A percentile compares a stretch with the other conserved stretches of the same genome.
These are phyloP conservation scores for Argya squamiceps DNA, from an alignment of 2,797 vertebrate genomes.

Conservation along the genomic window DNA sequence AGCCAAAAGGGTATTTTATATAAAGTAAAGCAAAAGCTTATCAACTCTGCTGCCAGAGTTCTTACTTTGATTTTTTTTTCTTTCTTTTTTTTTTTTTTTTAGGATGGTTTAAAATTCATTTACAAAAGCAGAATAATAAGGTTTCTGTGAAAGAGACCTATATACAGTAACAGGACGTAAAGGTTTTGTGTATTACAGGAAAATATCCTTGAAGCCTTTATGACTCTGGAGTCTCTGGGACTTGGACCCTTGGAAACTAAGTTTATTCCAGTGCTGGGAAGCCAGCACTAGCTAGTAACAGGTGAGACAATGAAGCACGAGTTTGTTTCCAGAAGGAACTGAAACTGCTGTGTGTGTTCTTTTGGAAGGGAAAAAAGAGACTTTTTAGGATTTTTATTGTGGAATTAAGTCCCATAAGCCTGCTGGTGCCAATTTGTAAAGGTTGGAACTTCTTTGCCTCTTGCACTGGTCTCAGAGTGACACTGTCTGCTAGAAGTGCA, in stretches of 20 bases:
- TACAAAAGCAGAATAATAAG: constrained; percentile 51
- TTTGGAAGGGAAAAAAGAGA: constrained; percentile 63
- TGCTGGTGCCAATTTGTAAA: constrained; percentile 73
- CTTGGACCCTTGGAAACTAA: constrained; percentile 76
- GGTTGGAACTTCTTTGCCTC: constrained; percentile 58
- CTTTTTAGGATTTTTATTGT: constrained; percentile 17
- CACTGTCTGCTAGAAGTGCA: constrained; percentile 70
- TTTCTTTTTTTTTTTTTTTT: not conserved
- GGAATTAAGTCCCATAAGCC: constrained; percentile 36
- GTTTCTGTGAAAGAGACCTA: constrained; percentile 61
- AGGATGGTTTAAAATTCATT: constrained; percentile 60
- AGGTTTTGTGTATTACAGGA: constrained; percentile 51
- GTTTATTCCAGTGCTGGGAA: constrained; percentile 60
- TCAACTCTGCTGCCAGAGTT: constrained; percentile 48
- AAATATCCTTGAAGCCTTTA: constrained; percentile 57
- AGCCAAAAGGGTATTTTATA: constrained; percentile 33
- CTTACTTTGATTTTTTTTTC: not conserved
- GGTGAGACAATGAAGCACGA: constrained; percentile 48
- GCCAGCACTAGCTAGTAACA: constrained; percentile 45
- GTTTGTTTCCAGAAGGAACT: constrained; percentile 71
- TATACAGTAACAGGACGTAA: constrained; percentile 58
- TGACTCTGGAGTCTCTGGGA: constrained; percentile 73
- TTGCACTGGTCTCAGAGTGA: constrained; percentile 67
- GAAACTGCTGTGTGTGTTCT: constrained; percentile 57
- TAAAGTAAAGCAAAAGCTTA: constrained; percentile 58